These are phyloP conservation scores for Corella eumyota DNA, from an alignment of 23 tunicate genomes.

Conservation along the genomic window DNA sequence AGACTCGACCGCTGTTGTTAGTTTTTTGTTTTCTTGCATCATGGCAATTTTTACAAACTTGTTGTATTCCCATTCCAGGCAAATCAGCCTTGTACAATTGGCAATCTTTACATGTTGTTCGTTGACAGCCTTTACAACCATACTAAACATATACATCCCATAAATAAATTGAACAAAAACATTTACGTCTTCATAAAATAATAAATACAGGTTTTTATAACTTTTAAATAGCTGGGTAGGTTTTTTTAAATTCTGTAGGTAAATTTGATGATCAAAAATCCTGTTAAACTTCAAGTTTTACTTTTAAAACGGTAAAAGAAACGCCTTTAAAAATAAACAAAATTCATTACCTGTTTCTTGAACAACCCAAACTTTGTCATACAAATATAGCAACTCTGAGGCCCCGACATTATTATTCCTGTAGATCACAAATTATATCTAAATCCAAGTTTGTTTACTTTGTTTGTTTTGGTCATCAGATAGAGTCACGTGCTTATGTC, in stretches of 20 bases:
- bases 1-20: conserved; percentile 12
- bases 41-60: conserved; percentile 29
- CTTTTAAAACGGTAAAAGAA: no score
- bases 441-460: no score
- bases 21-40: conserved; percentile 4
- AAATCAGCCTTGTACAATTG: conserved; percentile 7
- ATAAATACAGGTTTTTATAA: no score
- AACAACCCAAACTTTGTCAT: conserved; percentile 46
- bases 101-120: conserved; percentile 73
- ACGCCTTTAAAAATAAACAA: no score
- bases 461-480: no score
- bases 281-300: no score
- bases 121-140: conserved; percentile 46
- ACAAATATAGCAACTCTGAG: conserved; percentile 34
- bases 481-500: conserved; percentile 8
- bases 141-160: no score
- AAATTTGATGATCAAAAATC: no score
- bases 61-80: conserved; percentile 11
- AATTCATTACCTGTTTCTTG: conserved; percentile 28
- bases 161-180: no score
- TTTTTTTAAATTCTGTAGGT: no score
- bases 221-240: no score
- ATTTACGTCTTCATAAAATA: no score
- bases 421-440: background rate
- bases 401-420: conserved; percentile 39